Percentiles rank a stretch among this genome's conserved stretches.
These are phyloP conservation scores for Acanthopagrus latus DNA, from an alignment of 2,797 vertebrate genomes.

Conservation along the genomic window DNA sequence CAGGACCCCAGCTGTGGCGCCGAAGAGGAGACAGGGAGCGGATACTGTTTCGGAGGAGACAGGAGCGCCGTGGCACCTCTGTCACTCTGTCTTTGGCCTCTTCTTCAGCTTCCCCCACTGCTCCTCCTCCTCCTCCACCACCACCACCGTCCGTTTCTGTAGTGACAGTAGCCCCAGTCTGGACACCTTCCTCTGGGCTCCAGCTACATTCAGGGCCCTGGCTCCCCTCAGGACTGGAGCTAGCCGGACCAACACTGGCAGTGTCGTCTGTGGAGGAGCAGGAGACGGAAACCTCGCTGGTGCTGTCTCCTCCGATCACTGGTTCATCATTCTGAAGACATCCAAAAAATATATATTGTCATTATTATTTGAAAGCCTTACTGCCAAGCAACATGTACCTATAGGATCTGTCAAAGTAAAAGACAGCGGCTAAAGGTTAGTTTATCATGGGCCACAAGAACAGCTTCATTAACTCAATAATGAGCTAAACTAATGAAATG, in stretches of 20 bases:
- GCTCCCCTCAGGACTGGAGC: slow-evolving; percentile 79
- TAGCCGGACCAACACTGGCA: slow-evolving; percentile 76
- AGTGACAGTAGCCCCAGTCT: slow-evolving; percentile 35
- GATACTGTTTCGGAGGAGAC: slow-evolving; percentile 82
- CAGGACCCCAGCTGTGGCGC: slow-evolving; percentile 97
- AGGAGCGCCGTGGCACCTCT: slow-evolving; percentile 86
- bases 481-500: slow-evolving; percentile 17
- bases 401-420: slow-evolving; percentile 1
- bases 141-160: slow-evolving; percentile 67
- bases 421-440: background rate
- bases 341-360: background rate
- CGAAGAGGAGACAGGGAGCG: slow-evolving; percentile 93
- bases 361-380: background rate
- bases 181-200: slow-evolving; percentile 86
- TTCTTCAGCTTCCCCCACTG: slow-evolving; percentile 87
- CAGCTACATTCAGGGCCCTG: slow-evolving; percentile 78
- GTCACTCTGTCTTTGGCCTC: slow-evolving; percentile 93
- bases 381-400: background rate
- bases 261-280: slow-evolving; percentile 93
- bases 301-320: slow-evolving; percentile 80
- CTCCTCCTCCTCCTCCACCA: slow-evolving; percentile 59
- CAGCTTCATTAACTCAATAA: slow-evolving; percentile 11
- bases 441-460: slow-evolving; percentile 11
- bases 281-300: slow-evolving; percentile 85
- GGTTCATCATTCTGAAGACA: slow-evolving; percentile 74